phyloP scores from a whole-genome alignment of 1,140 invertebrate genomes.

The Yoshiicerus persimilis region DNA sequence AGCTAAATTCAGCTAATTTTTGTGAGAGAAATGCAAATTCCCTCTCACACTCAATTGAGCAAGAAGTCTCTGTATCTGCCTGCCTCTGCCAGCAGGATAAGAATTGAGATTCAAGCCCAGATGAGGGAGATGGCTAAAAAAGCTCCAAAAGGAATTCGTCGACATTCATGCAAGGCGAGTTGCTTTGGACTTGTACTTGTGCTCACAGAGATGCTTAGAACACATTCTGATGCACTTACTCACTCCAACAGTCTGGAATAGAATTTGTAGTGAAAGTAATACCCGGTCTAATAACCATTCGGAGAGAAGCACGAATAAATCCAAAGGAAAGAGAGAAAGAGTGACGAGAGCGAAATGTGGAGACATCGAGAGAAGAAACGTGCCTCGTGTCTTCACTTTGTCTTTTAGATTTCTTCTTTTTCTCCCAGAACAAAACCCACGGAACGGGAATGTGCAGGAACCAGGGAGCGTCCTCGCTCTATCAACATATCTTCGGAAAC shows the following conservation, averaged over 20 bases:
- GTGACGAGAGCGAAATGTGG: background rate
- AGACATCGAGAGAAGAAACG: background rate
- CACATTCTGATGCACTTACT: background rate
- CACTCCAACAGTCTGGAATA: background rate
- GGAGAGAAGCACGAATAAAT: background rate
- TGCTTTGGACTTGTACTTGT: too few species aligned
- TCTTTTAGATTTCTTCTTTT: background rate
- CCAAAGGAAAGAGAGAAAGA: background rate
- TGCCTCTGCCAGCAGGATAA: background rate
- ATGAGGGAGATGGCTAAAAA: background rate
- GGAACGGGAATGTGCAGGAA: background rate
- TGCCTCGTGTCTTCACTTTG: background rate
- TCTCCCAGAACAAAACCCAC: background rate
- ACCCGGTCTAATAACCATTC: background rate
- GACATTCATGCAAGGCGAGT: too few species aligned
- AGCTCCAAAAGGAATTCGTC: background rate
- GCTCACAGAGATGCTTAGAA: background rate
- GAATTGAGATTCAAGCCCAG: background rate
- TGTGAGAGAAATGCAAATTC: constrained; percentile 5
- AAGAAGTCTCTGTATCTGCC: background rate
- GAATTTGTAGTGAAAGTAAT: background rate
- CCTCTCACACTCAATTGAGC: background rate
- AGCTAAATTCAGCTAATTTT: background rate
- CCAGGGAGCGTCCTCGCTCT: background rate
- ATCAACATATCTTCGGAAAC: background rate